Evolutionary conservation across 2,888 invertebrate species (phyloP), one percentile per base, ranked within the genome.

Genomic region (Phengaris arion): DNA sequence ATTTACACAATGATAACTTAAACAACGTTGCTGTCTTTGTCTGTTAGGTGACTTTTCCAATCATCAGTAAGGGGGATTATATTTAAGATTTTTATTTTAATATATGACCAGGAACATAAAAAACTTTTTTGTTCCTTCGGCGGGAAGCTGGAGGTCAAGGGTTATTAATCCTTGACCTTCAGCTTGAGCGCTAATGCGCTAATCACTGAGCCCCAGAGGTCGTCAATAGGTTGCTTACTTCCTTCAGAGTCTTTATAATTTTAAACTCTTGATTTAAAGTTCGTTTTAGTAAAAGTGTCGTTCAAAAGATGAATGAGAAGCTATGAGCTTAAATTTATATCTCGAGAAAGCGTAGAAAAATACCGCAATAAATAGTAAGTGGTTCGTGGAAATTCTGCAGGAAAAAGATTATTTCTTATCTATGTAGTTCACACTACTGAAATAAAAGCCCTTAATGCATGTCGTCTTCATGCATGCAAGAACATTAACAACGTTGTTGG

Each of bases 341-440:
- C 12, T 35, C 64, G 45, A 22, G 59, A 59, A 64, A 64, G 64
- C 35, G 35, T 35, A 64, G 35, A 64, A 64, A 64, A 64, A 64
- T 64, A 64, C 64, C 35, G 64, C 6, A 64, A 45, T 64, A 64
- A 64, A 64, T 64, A 64, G 64, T 64, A 45, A 64, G 64, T 64
- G 35, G 35, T 35, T 35, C 64, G 22, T 64, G 64, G 64, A 64
- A 64, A 13, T 64, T 45, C 6, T 64, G 64, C 35, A 35, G 64
- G 64, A 13, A 64, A 64, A 64, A 64, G 35, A 64, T 64, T 64
- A 64, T 64, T 64, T 45, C 64, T 64, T 64, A 64, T 64, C 64
- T 64, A 35, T 35, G 13, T 59, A 59, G 59, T 64, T 64, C 64
- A 64, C 64, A 64, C 64, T 35, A 64, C 64, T 64, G 35, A 64